Evolutionary conservation across 2,888 invertebrate species (phyloP).

Genomic region (Lycocerus yunnanus): DNA sequence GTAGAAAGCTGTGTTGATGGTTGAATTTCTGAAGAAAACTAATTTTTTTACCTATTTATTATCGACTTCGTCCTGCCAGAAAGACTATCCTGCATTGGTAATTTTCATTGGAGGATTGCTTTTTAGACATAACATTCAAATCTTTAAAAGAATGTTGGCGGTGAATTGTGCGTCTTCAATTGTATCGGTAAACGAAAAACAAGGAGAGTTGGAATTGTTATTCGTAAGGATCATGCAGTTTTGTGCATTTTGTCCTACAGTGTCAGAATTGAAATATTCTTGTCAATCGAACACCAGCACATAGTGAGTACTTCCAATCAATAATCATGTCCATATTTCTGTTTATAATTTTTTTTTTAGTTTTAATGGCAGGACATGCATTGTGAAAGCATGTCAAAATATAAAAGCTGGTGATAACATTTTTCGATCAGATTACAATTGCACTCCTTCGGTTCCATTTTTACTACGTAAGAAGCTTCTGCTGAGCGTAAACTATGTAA

Average conservation of each 20-base stretch:
- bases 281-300: neutral
- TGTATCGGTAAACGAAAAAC: neutral
- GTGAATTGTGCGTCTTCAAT: neutral
- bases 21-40: neutral
- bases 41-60: neutral
- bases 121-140: neutral
- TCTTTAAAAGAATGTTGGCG: neutral
- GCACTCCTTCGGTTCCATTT: neutral
- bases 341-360: neutral
- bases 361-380: neutral
- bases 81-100: neutral
- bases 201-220: neutral
- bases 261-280: neutral
- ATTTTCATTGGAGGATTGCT: neutral
- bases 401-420: neutral
- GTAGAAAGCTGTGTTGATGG: neutral
- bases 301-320: neutral
- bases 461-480: too few relatives aligned
- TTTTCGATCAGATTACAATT: neutral
- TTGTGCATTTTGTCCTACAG: neutral
- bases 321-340: fast-evolving
- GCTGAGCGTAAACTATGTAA: neutral
- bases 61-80: neutral
- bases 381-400: neutral
- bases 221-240: neutral